Base-by-base conservation (phyloP, 2,113 vertebrate species). In the Ibidorhyncha struthersii region DNA sequence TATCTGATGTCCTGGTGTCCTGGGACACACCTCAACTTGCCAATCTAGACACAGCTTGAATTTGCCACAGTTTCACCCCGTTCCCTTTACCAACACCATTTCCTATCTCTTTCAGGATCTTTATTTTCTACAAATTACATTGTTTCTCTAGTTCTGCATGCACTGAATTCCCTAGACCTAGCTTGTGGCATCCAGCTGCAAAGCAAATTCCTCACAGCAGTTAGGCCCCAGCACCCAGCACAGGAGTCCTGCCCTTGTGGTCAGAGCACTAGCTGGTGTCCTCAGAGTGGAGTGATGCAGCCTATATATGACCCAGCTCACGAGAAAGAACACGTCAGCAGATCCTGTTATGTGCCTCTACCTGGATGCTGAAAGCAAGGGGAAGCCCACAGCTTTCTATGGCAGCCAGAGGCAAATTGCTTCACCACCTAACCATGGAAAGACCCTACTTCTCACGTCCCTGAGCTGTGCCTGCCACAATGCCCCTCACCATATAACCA, bases 211-310 rank as follows among this genome's bases (percentile, higher is more conserved):
- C 27, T 62, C 55, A 50, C 16, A 89, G 34, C 8, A 38, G 14
- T 26, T 29, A 82, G 11, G 11, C 4, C 20, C 38, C 25, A 66
- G 2, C 18, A 27, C 17, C 4, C 40, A 73, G 45, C 8, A 32
- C 56, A 26, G 70, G 8, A 49, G 38, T 43, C 26, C 21, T 0
- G 8, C 12, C 43, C 63, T 19, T 47, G n/a, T 0, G 0, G 36
- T 29, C 41, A 53, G 50, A 21, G 29, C 45, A 38, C 43, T 18
- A 74, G 59, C 50, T 81, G 13, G 17, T 26, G 29, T 25, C 8
- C 23, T 62, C 49, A 65, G 58, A 73, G 59, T 8, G 19, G 34
- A n/a, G 12, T 12, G 27, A 29, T 40, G 25, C 34, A 65, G 27
- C 40, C 71, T 29, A 1, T 25, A 2, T 30, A 26, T 38, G 23